Evolutionary conservation across 2,888 invertebrate species (phyloP).

Genomic region (Caradrina clavipalpis): DNA sequence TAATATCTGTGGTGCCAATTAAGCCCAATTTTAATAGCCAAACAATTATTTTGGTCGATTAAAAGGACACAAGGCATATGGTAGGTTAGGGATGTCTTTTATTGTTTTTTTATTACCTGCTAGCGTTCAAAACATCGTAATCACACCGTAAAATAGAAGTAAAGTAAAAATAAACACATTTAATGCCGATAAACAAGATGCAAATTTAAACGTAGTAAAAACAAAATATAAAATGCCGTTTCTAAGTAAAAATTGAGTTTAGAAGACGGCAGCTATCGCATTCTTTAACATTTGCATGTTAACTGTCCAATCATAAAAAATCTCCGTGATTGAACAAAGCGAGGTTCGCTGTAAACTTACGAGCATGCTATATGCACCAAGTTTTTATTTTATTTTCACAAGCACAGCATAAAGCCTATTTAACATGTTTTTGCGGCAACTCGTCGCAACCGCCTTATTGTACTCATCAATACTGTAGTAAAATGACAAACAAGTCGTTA

Average conservation of each 20-base stretch:
- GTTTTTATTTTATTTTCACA: constrained; percentile 65
- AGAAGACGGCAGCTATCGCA: constrained; percentile 37
- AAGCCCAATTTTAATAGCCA: neutral
- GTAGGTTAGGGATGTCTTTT: neutral
- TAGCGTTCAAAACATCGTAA: neutral
- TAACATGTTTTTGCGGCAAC: constrained; percentile 77
- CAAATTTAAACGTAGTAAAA: constrained; percentile 2
- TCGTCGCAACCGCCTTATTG: constrained; percentile 73
- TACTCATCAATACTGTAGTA: constrained; percentile 77
- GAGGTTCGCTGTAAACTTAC: constrained; percentile 52
- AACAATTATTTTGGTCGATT: neutral
- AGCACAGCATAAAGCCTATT: constrained; percentile 70
- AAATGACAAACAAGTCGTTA: constrained; percentile 80
- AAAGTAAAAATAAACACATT: constrained; percentile 7
- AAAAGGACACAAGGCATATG: neutral
- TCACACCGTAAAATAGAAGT: neutral
- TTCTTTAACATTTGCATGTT: constrained; percentile 57
- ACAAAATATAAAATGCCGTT: neutral
- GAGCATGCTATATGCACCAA: constrained; percentile 53
- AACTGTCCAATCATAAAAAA: constrained; percentile 59
- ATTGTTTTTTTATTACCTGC: neutral
- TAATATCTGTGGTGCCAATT: constrained; percentile 6
- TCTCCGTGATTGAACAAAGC: constrained; percentile 56
- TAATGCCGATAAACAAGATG: neutral
- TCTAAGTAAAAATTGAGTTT: constrained; percentile 14